phyloP scores from a whole-genome alignment of 2,113 vertebrate species.

The Pseudopipra pipra region DNA sequence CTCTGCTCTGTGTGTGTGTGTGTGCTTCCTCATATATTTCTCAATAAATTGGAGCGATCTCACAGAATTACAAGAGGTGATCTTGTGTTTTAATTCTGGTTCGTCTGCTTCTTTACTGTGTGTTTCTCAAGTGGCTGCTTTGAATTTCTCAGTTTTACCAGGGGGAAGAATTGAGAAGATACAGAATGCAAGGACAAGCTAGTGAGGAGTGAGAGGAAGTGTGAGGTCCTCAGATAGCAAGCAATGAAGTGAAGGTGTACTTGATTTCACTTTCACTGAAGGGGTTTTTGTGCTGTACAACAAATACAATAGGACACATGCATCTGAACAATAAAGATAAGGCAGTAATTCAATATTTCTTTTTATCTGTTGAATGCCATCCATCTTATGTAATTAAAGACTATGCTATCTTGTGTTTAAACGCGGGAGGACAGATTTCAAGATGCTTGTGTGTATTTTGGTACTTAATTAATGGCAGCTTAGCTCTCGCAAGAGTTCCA shows the following conservation, averaged over 20 bases:
- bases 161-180: background rate
- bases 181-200: background rate
- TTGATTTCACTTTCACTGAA: background rate
- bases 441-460: constrained; percentile 43
- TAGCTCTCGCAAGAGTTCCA: constrained; percentile 2
- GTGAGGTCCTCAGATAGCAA: background rate
- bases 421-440: background rate
- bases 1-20: background rate
- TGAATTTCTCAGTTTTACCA: background rate
- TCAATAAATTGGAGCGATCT: background rate
- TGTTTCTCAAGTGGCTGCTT: background rate
- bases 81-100: background rate
- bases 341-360: background rate
- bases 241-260: background rate
- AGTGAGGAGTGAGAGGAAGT: background rate
- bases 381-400: constrained; percentile 25
- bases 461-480: constrained; percentile 10
- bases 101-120: background rate
- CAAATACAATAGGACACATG: background rate
- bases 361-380: background rate
- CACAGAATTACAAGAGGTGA: background rate
- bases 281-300: background rate
- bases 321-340: constrained; percentile 7
- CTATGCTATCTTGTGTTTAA: background rate
- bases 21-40: background rate